phyloP scores from a whole-genome alignment of 2,113 vertebrate genomes.

The Saguinus midas region DNA sequence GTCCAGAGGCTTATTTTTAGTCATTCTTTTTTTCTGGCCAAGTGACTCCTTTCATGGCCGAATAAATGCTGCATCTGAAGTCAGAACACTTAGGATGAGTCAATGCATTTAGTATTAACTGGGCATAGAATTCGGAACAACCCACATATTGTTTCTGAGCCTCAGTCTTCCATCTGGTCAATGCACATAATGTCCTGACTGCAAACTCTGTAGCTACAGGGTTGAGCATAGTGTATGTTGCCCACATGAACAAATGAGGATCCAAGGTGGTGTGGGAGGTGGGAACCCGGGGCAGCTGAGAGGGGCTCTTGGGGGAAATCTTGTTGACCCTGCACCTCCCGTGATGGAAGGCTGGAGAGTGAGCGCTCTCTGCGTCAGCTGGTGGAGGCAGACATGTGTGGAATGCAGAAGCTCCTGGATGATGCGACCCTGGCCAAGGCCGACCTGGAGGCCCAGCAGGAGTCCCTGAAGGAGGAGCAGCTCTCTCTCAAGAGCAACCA shows the following conservation, averaged over 20 bases:
- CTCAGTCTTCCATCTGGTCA: background rate
- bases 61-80: background rate
- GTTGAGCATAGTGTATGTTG: background rate
- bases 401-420: constrained; percentile 70
- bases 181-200: background rate
- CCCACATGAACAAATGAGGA: background rate
- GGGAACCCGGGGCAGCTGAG: too few species aligned
- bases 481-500: constrained; percentile 77
- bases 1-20: background rate
- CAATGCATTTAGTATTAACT: background rate
- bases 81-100: background rate
- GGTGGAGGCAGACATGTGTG: constrained; percentile 53
- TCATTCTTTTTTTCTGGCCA: background rate
- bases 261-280: background rate
- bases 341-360: constrained; percentile 77
- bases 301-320: background rate
- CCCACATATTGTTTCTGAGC: background rate
- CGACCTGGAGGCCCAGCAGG: constrained; percentile 74
- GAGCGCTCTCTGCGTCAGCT: constrained; percentile 68
- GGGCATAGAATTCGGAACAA: background rate
- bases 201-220: background rate
- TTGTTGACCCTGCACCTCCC: background rate
- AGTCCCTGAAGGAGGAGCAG: constrained; percentile 80
- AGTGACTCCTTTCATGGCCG: background rate
- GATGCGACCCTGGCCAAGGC: constrained; percentile 63